A percentile compares a stretch with the other conserved stretches of the same genome.
Conservation (phyloP, 2,113 vertebrate genomes). For the Ramphastos sulfuratus region DNA sequence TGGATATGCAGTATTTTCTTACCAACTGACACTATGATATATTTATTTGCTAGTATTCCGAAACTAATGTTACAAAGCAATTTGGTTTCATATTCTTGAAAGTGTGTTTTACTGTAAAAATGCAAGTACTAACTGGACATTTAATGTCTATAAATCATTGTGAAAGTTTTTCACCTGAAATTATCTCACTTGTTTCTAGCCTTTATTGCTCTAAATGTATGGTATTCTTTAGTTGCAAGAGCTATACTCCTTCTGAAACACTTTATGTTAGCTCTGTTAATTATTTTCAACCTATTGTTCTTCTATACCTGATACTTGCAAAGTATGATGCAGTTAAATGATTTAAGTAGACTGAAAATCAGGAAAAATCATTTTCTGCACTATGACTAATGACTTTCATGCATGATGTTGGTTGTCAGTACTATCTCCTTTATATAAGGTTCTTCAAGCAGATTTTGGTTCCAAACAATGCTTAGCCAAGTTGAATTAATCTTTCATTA, state of each 20-base stretch:
- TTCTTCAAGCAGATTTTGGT: not conserved
- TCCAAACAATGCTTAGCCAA: not conserved
- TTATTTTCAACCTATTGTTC: not conserved
- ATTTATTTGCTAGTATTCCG: not conserved
- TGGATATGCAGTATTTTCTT: not conserved
- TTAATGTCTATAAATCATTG: not conserved
- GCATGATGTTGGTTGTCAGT: not conserved
- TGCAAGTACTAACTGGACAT: not conserved
- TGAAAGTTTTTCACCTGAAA: not conserved
- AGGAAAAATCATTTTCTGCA: not conserved
- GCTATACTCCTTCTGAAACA: not conserved
- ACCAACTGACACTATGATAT: not conserved
- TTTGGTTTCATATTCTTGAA: not conserved
- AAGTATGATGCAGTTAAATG: not conserved
- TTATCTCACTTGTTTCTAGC: not conserved
- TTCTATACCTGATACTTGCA: not conserved
- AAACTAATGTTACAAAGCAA: not conserved
- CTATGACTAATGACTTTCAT: not conserved
- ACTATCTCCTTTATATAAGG: not conserved
- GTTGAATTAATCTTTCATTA: constrained; percentile 51
- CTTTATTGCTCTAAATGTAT: not conserved
- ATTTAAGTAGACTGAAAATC: not conserved
- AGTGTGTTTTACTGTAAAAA: not conserved
- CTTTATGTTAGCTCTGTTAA: not conserved
- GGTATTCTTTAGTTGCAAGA: not conserved